phyloP scores from a whole-genome alignment of 2,797 vertebrate genomes.

The Thaleichthys pacificus region DNA sequence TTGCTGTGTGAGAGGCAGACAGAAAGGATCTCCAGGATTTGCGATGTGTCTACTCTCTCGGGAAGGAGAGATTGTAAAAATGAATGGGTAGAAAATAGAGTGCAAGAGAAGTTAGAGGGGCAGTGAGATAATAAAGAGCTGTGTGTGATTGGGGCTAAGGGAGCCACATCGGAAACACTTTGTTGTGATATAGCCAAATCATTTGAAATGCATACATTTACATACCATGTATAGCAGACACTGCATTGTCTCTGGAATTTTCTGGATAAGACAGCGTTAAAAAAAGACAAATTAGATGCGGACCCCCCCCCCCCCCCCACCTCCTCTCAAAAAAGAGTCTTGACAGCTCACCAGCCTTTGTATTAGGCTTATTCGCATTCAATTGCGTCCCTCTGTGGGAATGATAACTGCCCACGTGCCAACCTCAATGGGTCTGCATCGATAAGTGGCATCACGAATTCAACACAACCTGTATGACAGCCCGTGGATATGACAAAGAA shows the following conservation, averaged over 20 bases:
- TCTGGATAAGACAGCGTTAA: conserved; percentile 55
- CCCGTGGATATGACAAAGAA: conserved; percentile 64
- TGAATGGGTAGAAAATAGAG: conserved; percentile 79
- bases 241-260: conserved; percentile 18
- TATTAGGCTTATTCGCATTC: conserved; percentile 60
- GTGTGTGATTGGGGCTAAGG: conserved; percentile 64
- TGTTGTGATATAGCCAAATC: conserved; percentile 34
- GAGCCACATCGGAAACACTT: conserved; percentile 56
- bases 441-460: conserved; percentile 73
- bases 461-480: conserved; percentile 75
- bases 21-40: conserved; percentile 75
- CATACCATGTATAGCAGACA: conserved; percentile 52
- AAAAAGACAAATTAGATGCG: conserved; percentile 10
- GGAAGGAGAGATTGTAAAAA: conserved; percentile 77
- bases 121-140: conserved; percentile 74
- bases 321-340: not conserved
- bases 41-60: conserved; percentile 73
- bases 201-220: conserved; percentile 44
- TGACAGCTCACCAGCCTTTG: conserved; percentile 54
- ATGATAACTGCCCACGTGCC: conserved; percentile 76
- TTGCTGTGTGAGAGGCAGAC: conserved; percentile 56
- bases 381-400: conserved; percentile 74
- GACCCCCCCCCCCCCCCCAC: not conserved
- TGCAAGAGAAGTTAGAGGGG: conserved; percentile 72
- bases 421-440: conserved; percentile 70